Evolutionary conservation across 2,113 vertebrate species (phyloP).

Genomic region (Strigops habroptila): DNA sequence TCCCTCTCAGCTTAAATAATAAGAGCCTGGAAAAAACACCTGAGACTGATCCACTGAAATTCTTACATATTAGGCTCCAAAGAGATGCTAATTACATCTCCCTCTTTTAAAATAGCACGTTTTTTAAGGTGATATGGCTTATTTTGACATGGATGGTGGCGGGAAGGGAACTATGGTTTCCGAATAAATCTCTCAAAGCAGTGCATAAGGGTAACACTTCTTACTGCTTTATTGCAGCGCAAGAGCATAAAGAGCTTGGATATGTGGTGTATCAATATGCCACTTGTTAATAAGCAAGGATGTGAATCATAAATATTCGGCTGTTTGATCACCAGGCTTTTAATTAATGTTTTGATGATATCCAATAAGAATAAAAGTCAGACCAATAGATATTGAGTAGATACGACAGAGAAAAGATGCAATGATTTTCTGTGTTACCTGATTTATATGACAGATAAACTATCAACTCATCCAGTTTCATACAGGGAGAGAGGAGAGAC

Average conservation of each 20-base stretch:
- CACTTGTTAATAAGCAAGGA: constrained; percentile 71
- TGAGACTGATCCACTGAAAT: constrained; percentile 1
- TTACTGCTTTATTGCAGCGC: constrained; percentile 61
- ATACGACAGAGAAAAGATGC: constrained; percentile 57
- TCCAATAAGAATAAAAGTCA: constrained; percentile 74
- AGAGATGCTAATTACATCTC: neutral
- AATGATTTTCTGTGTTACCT: constrained; percentile 64
- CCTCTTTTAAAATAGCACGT: neutral
- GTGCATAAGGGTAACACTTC: constrained; percentile 48
- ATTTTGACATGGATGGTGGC: constrained; percentile 2
- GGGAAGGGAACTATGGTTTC: neutral
- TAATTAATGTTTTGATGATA: constrained; percentile 75
- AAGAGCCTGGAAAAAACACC: constrained; percentile 9
- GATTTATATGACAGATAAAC: constrained; percentile 73
- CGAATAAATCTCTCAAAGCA: constrained; percentile 54
- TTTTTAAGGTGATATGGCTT: neutral
- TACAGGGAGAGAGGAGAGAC: constrained; percentile 6
- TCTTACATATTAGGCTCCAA: neutral
- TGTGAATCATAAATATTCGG: constrained; percentile 68
- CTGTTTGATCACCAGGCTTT: constrained; percentile 71
- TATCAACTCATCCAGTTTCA: constrained; percentile 51
- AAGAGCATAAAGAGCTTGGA: constrained; percentile 60
- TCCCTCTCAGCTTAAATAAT: neutral
- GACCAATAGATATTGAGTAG: constrained; percentile 61
- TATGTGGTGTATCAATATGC: constrained; percentile 67